These are phyloP conservation scores for Alloplasta piceator DNA, from an alignment of 2,888 invertebrate species.

Conservation along the genomic window DNA sequence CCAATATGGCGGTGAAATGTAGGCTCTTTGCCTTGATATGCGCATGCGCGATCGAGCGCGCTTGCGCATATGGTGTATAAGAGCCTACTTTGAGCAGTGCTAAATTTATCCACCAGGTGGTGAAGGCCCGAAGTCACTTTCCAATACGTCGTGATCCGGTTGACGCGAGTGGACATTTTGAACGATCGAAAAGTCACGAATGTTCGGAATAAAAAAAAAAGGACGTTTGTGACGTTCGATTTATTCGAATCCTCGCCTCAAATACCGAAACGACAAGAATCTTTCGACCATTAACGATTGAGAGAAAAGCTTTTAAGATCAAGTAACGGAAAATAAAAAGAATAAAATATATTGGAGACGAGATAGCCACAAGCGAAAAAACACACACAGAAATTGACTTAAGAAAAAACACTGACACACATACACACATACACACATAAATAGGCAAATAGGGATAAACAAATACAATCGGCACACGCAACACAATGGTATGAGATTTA, in stretches of 20 bases:
- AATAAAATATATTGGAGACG: constrained; percentile 54
- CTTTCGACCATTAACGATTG: constrained; percentile 76
- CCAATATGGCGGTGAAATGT: no score
- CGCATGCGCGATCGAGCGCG: no score
- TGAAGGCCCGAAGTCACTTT: no score
- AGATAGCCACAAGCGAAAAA: constrained; percentile 58
- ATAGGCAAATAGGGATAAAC: background rate
- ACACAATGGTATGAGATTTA: no score
- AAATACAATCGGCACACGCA: no score
- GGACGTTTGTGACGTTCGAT: background rate
- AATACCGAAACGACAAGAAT: constrained; percentile 69
- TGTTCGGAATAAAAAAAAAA: constrained; percentile 6
- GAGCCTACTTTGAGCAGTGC: no score
- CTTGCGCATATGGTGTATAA: no score
- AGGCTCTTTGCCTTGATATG: no score
- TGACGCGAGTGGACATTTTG: constrained; percentile 2
- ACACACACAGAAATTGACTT: constrained; percentile 10
- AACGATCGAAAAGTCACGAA: constrained; percentile 1
- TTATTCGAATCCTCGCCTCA: constrained; percentile 54
- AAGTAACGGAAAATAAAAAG: constrained; percentile 14
- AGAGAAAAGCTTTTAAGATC: constrained; percentile 69
- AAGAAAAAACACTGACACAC: constrained; percentile 21
- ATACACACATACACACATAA: constrained; percentile 11
- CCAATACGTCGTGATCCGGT: constrained; percentile 53
- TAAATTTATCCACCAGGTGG: no score